These are phyloP conservation scores for Lepidocyrtinus sp. DNA, from an alignment of 2,888 invertebrate genomes.

Conservation along the genomic window DNA sequence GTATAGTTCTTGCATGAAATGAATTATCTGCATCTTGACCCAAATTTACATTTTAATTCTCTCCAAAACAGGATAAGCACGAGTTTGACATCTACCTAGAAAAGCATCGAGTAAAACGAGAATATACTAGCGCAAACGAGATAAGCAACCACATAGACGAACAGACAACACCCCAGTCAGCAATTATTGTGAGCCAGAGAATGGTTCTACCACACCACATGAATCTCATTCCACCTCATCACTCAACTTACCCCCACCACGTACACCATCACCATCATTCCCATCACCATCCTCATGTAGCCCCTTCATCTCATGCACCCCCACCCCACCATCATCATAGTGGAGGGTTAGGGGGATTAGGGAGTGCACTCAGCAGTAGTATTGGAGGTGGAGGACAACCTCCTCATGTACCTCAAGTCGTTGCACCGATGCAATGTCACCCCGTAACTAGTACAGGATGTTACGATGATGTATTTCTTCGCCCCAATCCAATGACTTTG, in stretches of 20 bases:
- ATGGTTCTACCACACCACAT: conserved; percentile 78
- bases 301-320: conserved; percentile 20
- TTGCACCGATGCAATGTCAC: conserved; percentile 49
- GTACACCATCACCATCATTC: conserved; percentile 26
- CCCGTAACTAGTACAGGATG: conserved; percentile 41
- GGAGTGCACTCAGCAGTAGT: conserved; percentile 25
- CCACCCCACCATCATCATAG: conserved; percentile 29
- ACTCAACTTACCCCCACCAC: conserved; percentile 72
- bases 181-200: conserved; percentile 50
- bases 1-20: too few species aligned
- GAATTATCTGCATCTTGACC: too few species aligned
- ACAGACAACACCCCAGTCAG: conserved; percentile 48
- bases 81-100: conserved; percentile 69
- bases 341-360: conserved; percentile 30
- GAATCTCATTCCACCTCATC: conserved; percentile 82
- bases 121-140: conserved; percentile 51
- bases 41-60: background rate
- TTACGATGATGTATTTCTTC: conserved; percentile 88
- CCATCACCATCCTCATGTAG: conserved; percentile 11
- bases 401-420: conserved; percentile 33
- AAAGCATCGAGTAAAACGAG: conserved; percentile 64
- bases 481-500: conserved; percentile 75
- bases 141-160: conserved; percentile 47
- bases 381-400: conserved; percentile 19
- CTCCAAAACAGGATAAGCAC: conserved; percentile 63